Percentiles rank a stretch among this genome's conserved stretches.
phyloP scores from a whole-genome alignment of 2,888 invertebrate genomes.

The Camptogramma bilineatum region DNA sequence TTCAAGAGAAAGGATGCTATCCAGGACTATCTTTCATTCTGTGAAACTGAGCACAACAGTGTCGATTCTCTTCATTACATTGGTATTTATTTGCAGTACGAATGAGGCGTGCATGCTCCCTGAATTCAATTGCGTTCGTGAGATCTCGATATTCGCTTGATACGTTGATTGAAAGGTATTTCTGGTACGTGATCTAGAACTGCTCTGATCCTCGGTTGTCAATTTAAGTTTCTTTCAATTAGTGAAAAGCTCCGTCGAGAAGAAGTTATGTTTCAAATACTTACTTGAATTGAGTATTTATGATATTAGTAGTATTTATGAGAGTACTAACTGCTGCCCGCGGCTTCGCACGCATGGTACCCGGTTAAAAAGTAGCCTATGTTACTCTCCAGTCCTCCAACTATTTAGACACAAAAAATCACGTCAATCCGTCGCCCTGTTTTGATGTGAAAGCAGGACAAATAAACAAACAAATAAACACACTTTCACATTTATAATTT shows the following conservation, averaged over 20 bases:
- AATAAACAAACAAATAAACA: no score
- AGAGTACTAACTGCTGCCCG: no score
- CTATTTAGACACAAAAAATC: no score
- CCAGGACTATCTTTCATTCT: slow-evolving; percentile 1
- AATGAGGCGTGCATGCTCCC: slow-evolving; percentile 62
- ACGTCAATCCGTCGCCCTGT: no score
- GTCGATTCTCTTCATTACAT: slow-evolving; percentile 55
- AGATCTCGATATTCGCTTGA: slow-evolving; percentile 59
- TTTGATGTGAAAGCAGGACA: no score
- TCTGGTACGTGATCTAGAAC: slow-evolving; percentile 58
- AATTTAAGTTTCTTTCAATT: slow-evolving; percentile 38
- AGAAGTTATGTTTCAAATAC: neutral
- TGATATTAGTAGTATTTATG: no score
- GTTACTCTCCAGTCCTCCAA: no score
- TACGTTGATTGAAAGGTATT: slow-evolving; percentile 75
- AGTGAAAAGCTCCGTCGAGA: slow-evolving; percentile 23
- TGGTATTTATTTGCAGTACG: slow-evolving; percentile 64
- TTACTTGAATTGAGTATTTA: no score
- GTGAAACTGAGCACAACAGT: slow-evolving; percentile 30
- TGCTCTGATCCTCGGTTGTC: slow-evolving; percentile 36
- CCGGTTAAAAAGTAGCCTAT: no score
- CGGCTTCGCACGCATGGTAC: no score
- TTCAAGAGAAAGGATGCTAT: neutral
- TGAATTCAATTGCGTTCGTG: slow-evolving; percentile 67
- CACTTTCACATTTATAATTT: no score